Conservation (phyloP, 2,113 vertebrate genomes). For the Rhipidura dahli region DNA sequence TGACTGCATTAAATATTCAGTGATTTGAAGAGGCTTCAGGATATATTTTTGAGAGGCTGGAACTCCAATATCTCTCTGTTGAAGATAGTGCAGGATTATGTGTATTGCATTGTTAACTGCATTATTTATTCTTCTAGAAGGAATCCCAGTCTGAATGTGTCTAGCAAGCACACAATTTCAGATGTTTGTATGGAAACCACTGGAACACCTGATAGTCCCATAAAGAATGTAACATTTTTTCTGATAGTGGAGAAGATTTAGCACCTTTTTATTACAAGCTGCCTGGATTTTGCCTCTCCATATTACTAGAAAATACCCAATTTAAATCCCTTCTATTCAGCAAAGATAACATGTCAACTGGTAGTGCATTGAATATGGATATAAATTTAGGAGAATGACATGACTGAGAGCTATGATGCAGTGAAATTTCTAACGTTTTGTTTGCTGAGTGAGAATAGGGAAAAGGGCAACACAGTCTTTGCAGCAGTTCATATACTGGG, state of each 20-base stretch:
- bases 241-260: background rate
- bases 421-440: background rate
- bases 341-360: background rate
- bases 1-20: background rate
- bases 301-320: background rate
- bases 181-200: background rate
- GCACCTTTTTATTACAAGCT: background rate
- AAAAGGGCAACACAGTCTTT: background rate
- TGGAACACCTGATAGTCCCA: background rate
- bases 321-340: background rate
- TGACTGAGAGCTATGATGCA: background rate
- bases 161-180: background rate
- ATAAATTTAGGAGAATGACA: background rate
- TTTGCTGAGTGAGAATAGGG: background rate
- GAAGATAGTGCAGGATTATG: background rate
- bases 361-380: background rate
- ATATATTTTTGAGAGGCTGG: background rate
- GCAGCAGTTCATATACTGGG: background rate
- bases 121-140: background rate
- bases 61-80: background rate
- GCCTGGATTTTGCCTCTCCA: background rate
- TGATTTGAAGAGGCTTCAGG: background rate
- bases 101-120: background rate
- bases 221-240: background rate
- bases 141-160: background rate